Percentiles rank a stretch among this genome's conserved stretches.
Conservation (phyloP, 1,140 invertebrate species). For the Globodera rostochiensis region DNA sequence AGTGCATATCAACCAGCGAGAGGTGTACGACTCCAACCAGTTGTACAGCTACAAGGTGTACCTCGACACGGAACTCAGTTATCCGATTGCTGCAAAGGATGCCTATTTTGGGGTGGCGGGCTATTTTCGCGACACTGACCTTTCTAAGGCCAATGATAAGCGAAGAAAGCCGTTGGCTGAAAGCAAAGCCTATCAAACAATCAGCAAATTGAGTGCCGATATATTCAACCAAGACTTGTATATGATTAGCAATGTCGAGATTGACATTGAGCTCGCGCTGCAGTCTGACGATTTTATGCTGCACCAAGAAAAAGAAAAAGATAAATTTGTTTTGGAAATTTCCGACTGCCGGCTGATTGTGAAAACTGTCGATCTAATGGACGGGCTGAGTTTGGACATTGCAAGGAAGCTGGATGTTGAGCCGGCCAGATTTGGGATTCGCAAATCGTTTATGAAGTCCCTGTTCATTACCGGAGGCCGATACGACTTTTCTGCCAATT, state of each 20-base stretch:
- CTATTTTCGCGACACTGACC: background rate
- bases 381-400: conserved; percentile 29
- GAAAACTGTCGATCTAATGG: conserved; percentile 28
- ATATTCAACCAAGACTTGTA: conserved; percentile 22
- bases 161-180: background rate
- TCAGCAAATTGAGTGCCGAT: conserved; percentile 4
- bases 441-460: conserved; percentile 29
- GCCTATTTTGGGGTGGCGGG: background rate
- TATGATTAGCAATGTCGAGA: conserved; percentile 3
- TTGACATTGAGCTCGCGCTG: conserved; percentile 12
- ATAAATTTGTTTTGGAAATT: background rate
- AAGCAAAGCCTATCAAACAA: background rate
- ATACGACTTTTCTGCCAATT: conserved; percentile 19
- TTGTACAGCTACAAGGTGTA: conserved; percentile 10
- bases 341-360: background rate
- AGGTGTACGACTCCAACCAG: conserved; percentile 16
- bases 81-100: background rate
- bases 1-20: conserved; percentile 12
- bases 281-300: conserved; percentile 3
- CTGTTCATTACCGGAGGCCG: conserved; percentile 20
- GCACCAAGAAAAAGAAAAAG: background rate
- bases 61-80: conserved; percentile 1
- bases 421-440: conserved; percentile 28
- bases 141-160: background rate
- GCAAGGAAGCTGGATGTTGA: background rate